These are phyloP conservation scores for Halcyon senegalensis DNA, from an alignment of 2,113 vertebrate genomes.

Conservation along the genomic window DNA sequence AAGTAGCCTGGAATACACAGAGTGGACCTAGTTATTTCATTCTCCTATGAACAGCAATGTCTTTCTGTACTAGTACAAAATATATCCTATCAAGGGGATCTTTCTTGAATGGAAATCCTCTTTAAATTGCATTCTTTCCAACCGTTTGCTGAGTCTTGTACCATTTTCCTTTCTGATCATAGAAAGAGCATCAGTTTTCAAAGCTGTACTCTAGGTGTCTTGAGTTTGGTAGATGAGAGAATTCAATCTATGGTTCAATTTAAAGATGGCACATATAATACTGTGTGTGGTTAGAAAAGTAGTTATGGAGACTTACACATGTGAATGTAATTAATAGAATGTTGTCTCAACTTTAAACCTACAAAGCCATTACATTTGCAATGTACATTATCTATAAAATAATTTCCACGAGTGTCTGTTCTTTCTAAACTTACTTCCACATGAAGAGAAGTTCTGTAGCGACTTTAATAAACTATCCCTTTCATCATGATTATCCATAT, in stretches of 20 bases:
- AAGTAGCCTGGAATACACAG: background rate
- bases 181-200: background rate
- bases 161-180: background rate
- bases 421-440: conserved; percentile 27
- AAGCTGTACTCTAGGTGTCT: background rate
- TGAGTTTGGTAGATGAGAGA: background rate
- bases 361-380: conserved; percentile 18
- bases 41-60: background rate
- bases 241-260: background rate
- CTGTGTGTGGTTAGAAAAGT: background rate
- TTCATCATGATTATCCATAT: background rate
- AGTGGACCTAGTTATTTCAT: background rate
- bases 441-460: background rate
- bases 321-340: conserved; percentile 14
- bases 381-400: conserved; percentile 14
- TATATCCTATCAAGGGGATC: background rate
- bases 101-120: background rate
- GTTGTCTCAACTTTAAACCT: conserved; percentile 38
- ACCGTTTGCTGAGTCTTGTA: background rate
- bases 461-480: conserved; percentile 11
- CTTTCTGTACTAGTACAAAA: background rate
- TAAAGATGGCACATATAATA: background rate
- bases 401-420: conserved; percentile 23
- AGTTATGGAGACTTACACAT: background rate
- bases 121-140: background rate